Evolutionary conservation across 2,113 vertebrate species (phyloP).

Genomic region (Piliocolobus tephrosceles): DNA sequence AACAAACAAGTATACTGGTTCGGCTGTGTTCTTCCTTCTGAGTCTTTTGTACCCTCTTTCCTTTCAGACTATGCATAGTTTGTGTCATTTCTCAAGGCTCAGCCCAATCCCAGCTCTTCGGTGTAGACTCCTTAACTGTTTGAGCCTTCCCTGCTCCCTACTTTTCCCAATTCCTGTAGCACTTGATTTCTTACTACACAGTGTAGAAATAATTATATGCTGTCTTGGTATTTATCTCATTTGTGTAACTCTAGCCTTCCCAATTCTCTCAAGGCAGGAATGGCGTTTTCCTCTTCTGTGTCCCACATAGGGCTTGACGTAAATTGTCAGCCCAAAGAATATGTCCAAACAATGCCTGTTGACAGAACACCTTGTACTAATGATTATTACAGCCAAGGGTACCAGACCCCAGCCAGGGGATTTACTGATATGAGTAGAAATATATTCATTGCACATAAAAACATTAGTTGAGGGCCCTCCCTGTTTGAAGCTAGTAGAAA

Average conservation of each 20-base stretch:
- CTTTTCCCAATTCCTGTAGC: slow-evolving; percentile 38
- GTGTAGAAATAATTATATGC: slow-evolving; percentile 66
- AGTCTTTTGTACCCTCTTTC: background rate
- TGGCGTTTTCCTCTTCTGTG: slow-evolving; percentile 43
- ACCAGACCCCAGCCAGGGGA: background rate
- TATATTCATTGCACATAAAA: background rate
- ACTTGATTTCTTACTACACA: slow-evolving; percentile 58
- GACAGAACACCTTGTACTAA: background rate
- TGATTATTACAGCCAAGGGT: background rate
- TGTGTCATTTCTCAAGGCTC: background rate
- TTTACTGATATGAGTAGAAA: slow-evolving; percentile 10
- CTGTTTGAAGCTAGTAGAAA: slow-evolving; percentile 1
- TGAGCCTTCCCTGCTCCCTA: slow-evolving; percentile 18
- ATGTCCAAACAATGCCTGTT: background rate
- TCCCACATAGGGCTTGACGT: slow-evolving; percentile 26
- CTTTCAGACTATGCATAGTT: background rate
- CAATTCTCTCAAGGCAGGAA: slow-evolving; percentile 39
- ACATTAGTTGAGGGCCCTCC: background rate
- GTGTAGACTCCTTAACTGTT: background rate
- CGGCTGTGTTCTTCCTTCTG: background rate
- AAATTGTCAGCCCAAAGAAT: background rate
- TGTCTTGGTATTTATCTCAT: slow-evolving; percentile 63
- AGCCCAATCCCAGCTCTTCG: background rate
- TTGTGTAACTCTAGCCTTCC: slow-evolving; percentile 48
- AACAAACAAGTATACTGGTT: background rate